Evolutionary conservation across 2,113 vertebrate species (phyloP).

Genomic region (Sorex araneus): DNA sequence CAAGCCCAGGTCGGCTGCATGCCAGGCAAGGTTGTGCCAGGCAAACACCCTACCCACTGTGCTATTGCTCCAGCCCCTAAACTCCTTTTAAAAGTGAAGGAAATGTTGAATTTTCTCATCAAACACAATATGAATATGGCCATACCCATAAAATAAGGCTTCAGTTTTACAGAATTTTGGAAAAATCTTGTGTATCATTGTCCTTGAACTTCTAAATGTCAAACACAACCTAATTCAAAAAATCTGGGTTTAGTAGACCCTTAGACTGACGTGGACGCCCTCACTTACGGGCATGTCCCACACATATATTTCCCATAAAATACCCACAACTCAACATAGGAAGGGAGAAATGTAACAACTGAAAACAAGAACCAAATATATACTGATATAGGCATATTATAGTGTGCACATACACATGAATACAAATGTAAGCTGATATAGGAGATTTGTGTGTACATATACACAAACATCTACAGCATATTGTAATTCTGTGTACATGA

Average conservation of each 20-base stretch:
- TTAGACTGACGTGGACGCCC: neutral
- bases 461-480: too few relatives aligned
- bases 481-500: too few relatives aligned
- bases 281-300: neutral
- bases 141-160: neutral
- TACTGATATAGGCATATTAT: neutral
- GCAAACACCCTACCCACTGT: too few relatives aligned
- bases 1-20: too few relatives aligned
- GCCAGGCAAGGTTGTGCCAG: too few relatives aligned
- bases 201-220: neutral
- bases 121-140: neutral
- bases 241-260: neutral
- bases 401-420: neutral
- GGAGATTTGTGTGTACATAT: conserved; percentile 41
- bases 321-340: neutral
- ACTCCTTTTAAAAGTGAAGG: too few relatives aligned
- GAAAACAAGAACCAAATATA: neutral
- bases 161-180: neutral
- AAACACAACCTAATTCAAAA: neutral
- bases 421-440: neutral
- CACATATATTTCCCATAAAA: neutral
- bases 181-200: neutral
- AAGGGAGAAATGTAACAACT: neutral
- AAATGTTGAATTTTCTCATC: too few relatives aligned
- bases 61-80: too few relatives aligned